Evolutionary conservation across 1,140 invertebrate genomes (phyloP), one percentile per base, ranked within the genome.

Genomic region (Drosophila repletoides): DNA sequence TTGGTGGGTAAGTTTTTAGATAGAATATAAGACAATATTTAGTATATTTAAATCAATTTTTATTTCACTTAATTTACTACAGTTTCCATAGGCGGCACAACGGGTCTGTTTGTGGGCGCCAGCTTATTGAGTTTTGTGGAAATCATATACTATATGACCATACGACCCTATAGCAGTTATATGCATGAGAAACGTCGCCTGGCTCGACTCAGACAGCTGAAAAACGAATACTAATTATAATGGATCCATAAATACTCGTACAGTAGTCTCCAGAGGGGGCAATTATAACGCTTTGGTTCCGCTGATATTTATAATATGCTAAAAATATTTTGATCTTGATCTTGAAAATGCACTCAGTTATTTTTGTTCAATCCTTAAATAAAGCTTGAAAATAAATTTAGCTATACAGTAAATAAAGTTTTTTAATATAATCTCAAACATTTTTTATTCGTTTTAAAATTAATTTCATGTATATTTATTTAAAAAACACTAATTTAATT

Each of bases 11-110:
- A 88, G 91, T 46, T 24, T 14, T 29, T 6, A n/a, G 10, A 5
- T 22, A 0, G 4, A 28, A n/a, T 5, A 26, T 9, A 14, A 3
- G 17, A 15, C 9, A 3, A 15, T n/a, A 24, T n/a, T 17, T 45
- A 1, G 2, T 31, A 31, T 48, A 28, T 5, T 12, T 26, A 1
- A 0, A 2, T 45, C 1, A 2, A 4, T 9, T 45, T 19, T 9
- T 40, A 4, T 19, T n/a, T 40, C 17, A n/a, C 10, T 17, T 15
- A 3, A 1, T 21, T 15, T 1, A 15, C 5, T 40, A n/a, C 72
- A 94, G 93, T 94, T 3, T 94, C 93, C 0, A 93, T 93, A 28
- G 93, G 93, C 5, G 93, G 93, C 15, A 92, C 93, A 2, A 91
- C 92, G 5, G 93, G 93, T 0, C 75, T 94, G 1, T 94, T 94